Evolutionary conservation across 2,888 invertebrate species (phyloP).

Genomic region (Leucophora obtusa): DNA sequence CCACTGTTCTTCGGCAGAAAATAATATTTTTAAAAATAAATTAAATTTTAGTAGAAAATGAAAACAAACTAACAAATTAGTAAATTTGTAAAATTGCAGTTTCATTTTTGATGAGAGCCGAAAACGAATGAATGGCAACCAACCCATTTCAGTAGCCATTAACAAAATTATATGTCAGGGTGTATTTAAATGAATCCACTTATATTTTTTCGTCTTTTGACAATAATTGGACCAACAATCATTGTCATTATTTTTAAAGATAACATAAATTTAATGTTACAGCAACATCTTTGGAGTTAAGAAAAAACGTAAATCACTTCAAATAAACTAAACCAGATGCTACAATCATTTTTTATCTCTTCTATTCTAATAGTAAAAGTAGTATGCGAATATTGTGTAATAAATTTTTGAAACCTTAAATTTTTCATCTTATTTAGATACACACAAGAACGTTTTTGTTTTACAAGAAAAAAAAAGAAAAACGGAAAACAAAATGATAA

Average conservation of each 20-base stretch:
- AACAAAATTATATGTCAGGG: too few species aligned
- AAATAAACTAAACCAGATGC: conserved; percentile 24
- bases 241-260: background rate
- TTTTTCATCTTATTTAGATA: background rate
- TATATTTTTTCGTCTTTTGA: too few species aligned
- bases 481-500: conserved; percentile 51
- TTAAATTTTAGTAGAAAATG: too few species aligned
- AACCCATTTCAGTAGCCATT: too few species aligned
- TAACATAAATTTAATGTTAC: background rate
- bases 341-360: conserved; percentile 32
- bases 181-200: background rate
- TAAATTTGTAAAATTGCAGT: too few species aligned
- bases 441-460: background rate
- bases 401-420: conserved; percentile 15
- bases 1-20: too few species aligned
- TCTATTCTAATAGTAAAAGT: background rate
- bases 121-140: too few species aligned
- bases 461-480: background rate
- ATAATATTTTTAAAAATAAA: too few species aligned
- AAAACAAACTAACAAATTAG: too few species aligned
- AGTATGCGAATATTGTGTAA: background rate
- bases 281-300: conserved; percentile 1
- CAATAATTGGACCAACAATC: background rate
- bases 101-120: too few species aligned
- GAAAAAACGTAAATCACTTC: conserved; percentile 25